Percentiles rank a stretch among this genome's conserved stretches.
phyloP scores from a whole-genome alignment of 2,113 vertebrate genomes.

The Syngnathus typhle region DNA sequence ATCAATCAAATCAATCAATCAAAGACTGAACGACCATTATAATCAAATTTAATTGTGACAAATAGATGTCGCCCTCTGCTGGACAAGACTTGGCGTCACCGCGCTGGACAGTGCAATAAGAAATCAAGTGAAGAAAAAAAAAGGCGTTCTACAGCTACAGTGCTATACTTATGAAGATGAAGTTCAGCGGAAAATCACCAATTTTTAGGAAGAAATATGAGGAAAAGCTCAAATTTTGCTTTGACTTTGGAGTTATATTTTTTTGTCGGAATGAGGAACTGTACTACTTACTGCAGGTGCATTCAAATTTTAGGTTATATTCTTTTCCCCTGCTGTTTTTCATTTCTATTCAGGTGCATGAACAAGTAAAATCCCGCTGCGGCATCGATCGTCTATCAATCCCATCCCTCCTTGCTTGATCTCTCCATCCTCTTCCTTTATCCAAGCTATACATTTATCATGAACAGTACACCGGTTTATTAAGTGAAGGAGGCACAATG shows the following conservation, averaged over 20 bases:
- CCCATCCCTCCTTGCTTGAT: conserved; percentile 1
- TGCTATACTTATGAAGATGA: too few relatives aligned
- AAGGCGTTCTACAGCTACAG: too few relatives aligned
- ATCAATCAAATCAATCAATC: too few relatives aligned
- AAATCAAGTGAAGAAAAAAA: background rate
- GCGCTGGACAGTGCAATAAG: background rate
- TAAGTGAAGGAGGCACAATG: conserved; percentile 41
- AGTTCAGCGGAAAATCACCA: too few relatives aligned
- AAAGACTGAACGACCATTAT: too few relatives aligned
- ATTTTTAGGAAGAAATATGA: too few relatives aligned
- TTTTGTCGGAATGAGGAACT: background rate
- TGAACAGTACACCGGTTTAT: conserved; percentile 42
- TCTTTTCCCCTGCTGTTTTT: background rate
- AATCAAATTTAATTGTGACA: too few relatives aligned
- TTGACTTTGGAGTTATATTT: background rate
- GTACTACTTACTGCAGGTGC: background rate
- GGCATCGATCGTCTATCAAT: background rate
- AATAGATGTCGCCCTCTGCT: too few relatives aligned
- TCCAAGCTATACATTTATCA: conserved; percentile 37
- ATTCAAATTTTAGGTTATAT: background rate
- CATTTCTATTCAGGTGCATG: background rate
- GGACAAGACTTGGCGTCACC: too few relatives aligned
- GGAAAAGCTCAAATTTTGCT: background rate
- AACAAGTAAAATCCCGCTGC: conserved; percentile 3
- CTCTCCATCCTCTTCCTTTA: conserved; percentile 20